Evolutionary conservation across 2,888 invertebrate genomes (phyloP).

Genomic region (Drosophila vallismaia): DNA sequence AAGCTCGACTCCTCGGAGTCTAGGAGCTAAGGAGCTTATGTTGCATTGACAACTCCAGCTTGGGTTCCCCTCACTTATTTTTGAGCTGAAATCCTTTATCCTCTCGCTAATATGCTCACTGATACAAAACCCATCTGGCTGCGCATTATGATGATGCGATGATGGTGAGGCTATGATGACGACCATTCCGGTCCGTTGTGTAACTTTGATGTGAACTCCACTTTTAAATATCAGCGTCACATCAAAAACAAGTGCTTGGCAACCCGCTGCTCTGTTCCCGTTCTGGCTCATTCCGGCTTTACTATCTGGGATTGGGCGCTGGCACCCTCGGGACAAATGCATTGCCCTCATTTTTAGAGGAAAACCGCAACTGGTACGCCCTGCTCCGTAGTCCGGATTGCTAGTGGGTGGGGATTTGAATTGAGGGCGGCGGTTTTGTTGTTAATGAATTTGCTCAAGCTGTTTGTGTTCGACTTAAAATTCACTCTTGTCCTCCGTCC

Average conservation of each 20-base stretch:
- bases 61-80: not conserved
- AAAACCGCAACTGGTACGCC: constrained; percentile 59
- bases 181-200: constrained; percentile 37
- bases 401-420: constrained; percentile 15
- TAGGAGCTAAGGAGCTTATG: constrained; percentile 27
- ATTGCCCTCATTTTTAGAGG: constrained; percentile 68
- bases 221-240: constrained; percentile 78
- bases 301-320: constrained; percentile 21
- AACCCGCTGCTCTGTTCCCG: constrained; percentile 45
- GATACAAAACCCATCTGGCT: constrained; percentile 16
- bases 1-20: constrained; percentile 1
- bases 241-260: constrained; percentile 66
- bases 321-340: constrained; percentile 68
- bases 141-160: constrained; percentile 16
- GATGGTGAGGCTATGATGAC: constrained; percentile 29
- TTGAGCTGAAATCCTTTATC: constrained; percentile 3
- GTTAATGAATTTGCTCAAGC: constrained; percentile 62
- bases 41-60: constrained; percentile 28
- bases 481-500: constrained; percentile 23
- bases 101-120: constrained; percentile 23
- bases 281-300: constrained; percentile 22
- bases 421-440: constrained; percentile 25
- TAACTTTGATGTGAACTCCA: constrained; percentile 64
- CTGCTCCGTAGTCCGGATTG: constrained; percentile 26
- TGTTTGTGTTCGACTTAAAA: constrained; percentile 43